These are phyloP conservation scores for Phocoena sinus DNA, from an alignment of 2,113 vertebrate species.

Conservation along the genomic window DNA sequence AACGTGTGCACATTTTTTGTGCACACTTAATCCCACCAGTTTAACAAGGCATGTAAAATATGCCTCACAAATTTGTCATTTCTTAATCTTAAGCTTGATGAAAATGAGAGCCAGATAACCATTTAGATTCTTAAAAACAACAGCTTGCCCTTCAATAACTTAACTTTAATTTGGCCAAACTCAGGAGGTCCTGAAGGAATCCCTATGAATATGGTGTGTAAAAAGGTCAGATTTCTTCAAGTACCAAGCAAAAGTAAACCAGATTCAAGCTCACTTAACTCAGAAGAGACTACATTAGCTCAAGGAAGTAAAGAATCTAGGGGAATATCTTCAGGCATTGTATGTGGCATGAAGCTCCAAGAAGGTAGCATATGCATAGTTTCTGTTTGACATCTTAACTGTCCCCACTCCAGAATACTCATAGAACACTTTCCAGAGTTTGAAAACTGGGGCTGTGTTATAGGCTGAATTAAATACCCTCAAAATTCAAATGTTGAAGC, in stretches of 20 bases:
- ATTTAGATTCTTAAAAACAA: slow-evolving; percentile 56
- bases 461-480: not conserved
- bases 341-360: not conserved
- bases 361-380: not conserved
- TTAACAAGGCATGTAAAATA: slow-evolving; percentile 77
- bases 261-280: not conserved
- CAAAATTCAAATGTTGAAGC: not conserved
- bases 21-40: slow-evolving; percentile 71
- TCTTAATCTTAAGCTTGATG: slow-evolving; percentile 65
- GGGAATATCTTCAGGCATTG: not conserved
- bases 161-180: slow-evolving; percentile 49
- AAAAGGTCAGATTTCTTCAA: not conserved
- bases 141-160: slow-evolving; percentile 2
- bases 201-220: not conserved
- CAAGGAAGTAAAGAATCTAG: not conserved
- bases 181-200: fast-evolving
- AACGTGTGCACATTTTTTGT: slow-evolving; percentile 70
- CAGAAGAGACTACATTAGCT: not conserved
- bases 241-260: not conserved
- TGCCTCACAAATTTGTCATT: slow-evolving; percentile 71
- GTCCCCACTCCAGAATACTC: not conserved
- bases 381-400: not conserved
- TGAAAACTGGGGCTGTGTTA: not conserved
- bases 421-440: not conserved
- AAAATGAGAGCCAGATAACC: slow-evolving; percentile 35